A percentile compares a stretch with the other conserved stretches of the same genome.
These are phyloP conservation scores for Lasioglossum morio DNA, from an alignment of 2,888 invertebrate genomes.

Conservation along the genomic window DNA sequence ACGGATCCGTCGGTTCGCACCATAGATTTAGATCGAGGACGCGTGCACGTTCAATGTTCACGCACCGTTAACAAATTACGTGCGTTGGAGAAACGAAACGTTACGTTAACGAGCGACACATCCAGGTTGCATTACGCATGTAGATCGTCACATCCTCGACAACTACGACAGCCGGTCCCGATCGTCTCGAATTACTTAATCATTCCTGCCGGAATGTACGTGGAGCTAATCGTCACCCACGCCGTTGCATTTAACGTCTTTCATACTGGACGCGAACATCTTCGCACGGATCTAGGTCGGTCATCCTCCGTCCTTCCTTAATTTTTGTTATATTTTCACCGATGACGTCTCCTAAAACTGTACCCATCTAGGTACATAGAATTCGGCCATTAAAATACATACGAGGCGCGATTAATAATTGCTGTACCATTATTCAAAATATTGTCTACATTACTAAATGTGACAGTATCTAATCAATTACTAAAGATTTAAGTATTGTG, in stretches of 20 bases:
- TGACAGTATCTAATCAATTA: too few species aligned
- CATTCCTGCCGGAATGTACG: constrained; percentile 30
- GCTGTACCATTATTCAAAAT: too few species aligned
- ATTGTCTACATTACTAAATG: too few species aligned
- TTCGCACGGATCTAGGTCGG: constrained; percentile 40
- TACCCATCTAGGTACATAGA: too few species aligned
- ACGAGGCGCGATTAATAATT: too few species aligned
- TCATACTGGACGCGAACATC: constrained; percentile 35
- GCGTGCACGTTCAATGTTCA: constrained; percentile 34
- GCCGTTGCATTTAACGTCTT: constrained; percentile 42
- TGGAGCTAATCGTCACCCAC: constrained; percentile 66
- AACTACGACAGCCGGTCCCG: constrained; percentile 44
- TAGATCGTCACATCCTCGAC: constrained; percentile 70
- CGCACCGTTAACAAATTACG: constrained; percentile 56
- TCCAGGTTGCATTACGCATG: constrained; percentile 69
- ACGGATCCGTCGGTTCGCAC: constrained; percentile 76
- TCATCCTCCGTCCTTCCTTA: constrained; percentile 19
- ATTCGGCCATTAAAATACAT: too few species aligned
- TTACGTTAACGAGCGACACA: constrained; percentile 57
- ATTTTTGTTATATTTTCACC: constrained; percentile 25
- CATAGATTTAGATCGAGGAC: constrained; percentile 80
- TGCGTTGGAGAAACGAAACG: constrained; percentile 65
- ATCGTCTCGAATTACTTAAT: constrained; percentile 71
- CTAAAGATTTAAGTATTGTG: too few species aligned
- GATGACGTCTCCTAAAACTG: not conserved